Percentiles rank a stretch among this genome's conserved stretches.
Conservation (phyloP, 2,797 vertebrate genomes). For the Capromys pilorides region DNA sequence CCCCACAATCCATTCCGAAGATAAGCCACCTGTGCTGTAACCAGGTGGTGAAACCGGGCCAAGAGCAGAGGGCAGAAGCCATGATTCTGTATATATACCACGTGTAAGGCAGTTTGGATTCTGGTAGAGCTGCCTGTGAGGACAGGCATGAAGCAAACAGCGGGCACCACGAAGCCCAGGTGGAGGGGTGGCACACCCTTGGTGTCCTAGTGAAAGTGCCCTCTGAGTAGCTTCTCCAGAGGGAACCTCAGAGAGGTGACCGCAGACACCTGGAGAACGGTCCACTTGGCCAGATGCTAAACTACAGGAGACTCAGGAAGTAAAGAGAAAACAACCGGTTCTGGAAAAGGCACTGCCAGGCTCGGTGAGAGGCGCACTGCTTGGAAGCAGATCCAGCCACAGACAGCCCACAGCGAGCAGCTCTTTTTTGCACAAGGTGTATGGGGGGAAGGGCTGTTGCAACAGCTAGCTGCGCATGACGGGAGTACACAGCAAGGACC, state of each 20-base stretch:
- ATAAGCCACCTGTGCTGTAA: conserved; percentile 52
- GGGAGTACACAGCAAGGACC: not conserved
- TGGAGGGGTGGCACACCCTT: conserved; percentile 20
- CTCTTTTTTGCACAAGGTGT: not conserved
- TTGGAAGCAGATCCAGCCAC: not conserved
- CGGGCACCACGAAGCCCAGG: conserved; percentile 61
- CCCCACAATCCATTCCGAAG: conserved; percentile 66
- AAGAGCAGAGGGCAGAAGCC: conserved; percentile 65
- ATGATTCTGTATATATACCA: conserved; percentile 32
- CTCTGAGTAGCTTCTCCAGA: rapidly evolving
- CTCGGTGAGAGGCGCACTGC: not conserved
- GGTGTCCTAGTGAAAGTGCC: not conserved
- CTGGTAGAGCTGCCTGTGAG: conserved; percentile 61
- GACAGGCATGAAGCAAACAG: conserved; percentile 35
- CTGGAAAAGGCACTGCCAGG: not conserved
- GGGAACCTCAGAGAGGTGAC: not conserved
- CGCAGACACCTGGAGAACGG: not conserved
- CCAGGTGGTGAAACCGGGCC: conserved; percentile 1
- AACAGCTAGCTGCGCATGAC: rapidly evolving
- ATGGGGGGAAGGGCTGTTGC: not conserved
- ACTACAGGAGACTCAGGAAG: not conserved
- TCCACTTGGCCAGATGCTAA: not conserved
- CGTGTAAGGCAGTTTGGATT: conserved; percentile 67
- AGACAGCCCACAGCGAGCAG: rapidly evolving
- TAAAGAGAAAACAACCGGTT: not conserved